A percentile compares a stretch with the other conserved stretches of the same genome.
Evolutionary conservation across 2,797 vertebrate genomes (phyloP).

Genomic region (Lindbergichthys nudifrons): DNA sequence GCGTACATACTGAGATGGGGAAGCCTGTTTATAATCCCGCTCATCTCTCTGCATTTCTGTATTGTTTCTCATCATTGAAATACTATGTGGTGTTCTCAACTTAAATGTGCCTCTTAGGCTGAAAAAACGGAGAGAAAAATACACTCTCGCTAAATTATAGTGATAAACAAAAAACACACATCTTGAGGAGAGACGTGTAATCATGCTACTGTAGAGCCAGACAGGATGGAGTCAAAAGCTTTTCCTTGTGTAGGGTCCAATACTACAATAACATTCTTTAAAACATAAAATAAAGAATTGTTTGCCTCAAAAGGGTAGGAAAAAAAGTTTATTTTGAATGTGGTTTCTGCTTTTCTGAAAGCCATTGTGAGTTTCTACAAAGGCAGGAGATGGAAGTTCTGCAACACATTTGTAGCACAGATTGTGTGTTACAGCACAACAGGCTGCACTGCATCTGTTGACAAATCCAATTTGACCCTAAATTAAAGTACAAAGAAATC

Average conservation of each 20-base stretch:
- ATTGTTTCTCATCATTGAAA: slow-evolving; percentile 2
- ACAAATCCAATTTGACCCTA: slow-evolving; percentile 15
- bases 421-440: slow-evolving; percentile 37
- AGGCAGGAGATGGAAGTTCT: slow-evolving; percentile 19
- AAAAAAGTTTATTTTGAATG: slow-evolving; percentile 48
- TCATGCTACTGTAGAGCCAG: slow-evolving; percentile 62
- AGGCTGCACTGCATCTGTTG: slow-evolving; percentile 14
- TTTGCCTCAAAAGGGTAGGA: slow-evolving; percentile 34
- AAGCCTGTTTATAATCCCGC: background rate
- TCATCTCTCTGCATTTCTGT: slow-evolving; percentile 4
- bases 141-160: slow-evolving; percentile 70
- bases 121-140: slow-evolving; percentile 40
- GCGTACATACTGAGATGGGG: background rate
- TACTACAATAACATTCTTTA: slow-evolving; percentile 41
- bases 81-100: slow-evolving; percentile 24
- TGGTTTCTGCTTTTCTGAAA: slow-evolving; percentile 52
- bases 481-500: slow-evolving; percentile 1
- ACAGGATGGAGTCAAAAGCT: slow-evolving; percentile 60
- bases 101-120: slow-evolving; percentile 30
- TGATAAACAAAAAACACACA: slow-evolving; percentile 65
- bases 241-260: slow-evolving; percentile 29
- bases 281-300: slow-evolving; percentile 46
- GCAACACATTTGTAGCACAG: slow-evolving; percentile 30
- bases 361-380: slow-evolving; percentile 27
- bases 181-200: slow-evolving; percentile 67